Percentiles rank a stretch among this genome's conserved stretches.
These are phyloP conservation scores for Podotricha telesiphe DNA, from an alignment of 2,888 invertebrate genomes.

Conservation along the genomic window DNA sequence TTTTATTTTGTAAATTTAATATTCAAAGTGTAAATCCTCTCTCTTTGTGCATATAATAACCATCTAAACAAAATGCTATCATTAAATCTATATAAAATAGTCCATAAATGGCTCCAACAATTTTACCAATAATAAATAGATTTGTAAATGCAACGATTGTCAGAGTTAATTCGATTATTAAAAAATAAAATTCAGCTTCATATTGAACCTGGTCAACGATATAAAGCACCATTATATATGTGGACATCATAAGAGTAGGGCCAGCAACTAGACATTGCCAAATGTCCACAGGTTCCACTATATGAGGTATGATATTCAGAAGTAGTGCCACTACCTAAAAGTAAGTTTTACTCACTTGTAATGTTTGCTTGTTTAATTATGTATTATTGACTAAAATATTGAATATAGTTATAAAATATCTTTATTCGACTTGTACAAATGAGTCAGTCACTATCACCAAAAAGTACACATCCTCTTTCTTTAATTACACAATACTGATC, in stretches of 20 bases:
- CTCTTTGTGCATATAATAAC: slow-evolving; percentile 66
- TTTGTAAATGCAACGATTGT: slow-evolving; percentile 56
- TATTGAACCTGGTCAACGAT: slow-evolving; percentile 73
- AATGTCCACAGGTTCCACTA: slow-evolving; percentile 67
- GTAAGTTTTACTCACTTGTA: slow-evolving; percentile 59
- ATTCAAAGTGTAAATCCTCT: slow-evolving; percentile 63
- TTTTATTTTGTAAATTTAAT: slow-evolving; percentile 30
- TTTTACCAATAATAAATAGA: slow-evolving; percentile 55
- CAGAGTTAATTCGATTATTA: slow-evolving; percentile 57
- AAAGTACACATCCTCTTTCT: slow-evolving; percentile 62
- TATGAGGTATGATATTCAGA: slow-evolving; percentile 72
- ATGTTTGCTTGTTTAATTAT: background rate
- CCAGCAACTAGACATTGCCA: slow-evolving; percentile 68
- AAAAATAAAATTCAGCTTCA: slow-evolving; percentile 71
- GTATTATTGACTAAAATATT: slow-evolving; percentile 25
- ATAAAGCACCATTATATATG: slow-evolving; percentile 70
- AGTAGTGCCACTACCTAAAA: slow-evolving; percentile 79
- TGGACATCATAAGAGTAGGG: slow-evolving; percentile 73
- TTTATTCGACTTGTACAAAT: slow-evolving; percentile 28
- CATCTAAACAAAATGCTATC: slow-evolving; percentile 67
- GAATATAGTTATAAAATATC: slow-evolving; percentile 5
- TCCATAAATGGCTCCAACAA: slow-evolving; percentile 68
- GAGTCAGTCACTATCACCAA: slow-evolving; percentile 34
- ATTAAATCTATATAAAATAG: slow-evolving; percentile 71
- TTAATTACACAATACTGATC: slow-evolving; percentile 65